Evolutionary conservation across 1,140 invertebrate species (phyloP), one percentile per base, ranked within the genome.

Genomic region (Ganaspis sp.): DNA sequence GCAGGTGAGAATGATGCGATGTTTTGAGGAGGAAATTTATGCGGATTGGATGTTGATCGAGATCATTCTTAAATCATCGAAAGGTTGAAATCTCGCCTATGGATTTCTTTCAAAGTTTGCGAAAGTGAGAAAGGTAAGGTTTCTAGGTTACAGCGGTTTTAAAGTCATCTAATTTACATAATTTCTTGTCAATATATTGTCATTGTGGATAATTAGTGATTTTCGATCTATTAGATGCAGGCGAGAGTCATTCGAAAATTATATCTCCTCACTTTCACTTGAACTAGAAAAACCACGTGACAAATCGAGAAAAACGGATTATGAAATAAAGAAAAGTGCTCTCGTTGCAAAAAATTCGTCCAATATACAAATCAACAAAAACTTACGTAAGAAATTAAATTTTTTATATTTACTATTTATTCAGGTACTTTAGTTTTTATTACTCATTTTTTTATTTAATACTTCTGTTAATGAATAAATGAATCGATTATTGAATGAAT

Each of bases 131-230:
- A 54, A 54, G 8, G 53, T 15, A 58, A 54, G 23, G 21, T 54
- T 58, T 58, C 9, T 26, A 26, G 21, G 21, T 64, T 29, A 15
- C 29, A 64, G n/a, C 58, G 23, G 15, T 29, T 64, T 29, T 64
- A 9, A 64, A 64, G 4, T 64, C 58, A 15, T 64, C 11, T n/a
- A 34, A 64, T 64, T 64, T 64, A 29, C 58, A 64, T 64, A n/a
- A 26, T 26, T 64, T 29, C n/a, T n/a, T n/a, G n/a, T n/a, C n/a
- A 64, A 29, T n/a, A n/a, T 64, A n/a, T 64, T 64, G n/a, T 64
- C 29, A 64, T 26, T 64, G 54, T 64, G 3, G 0, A 64, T 64
- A 64, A 64, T 64, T 64, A 64, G 29, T 64, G 4, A 64, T n/a
- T 29, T 26, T 64, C 29, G 12, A n/a, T n/a, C 12, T 26, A 64